Percentiles rank a stretch among this genome's conserved stretches.
These are phyloP conservation scores for Neodiprion fabricii DNA, from an alignment of 1,140 invertebrate species.

Conservation along the genomic window DNA sequence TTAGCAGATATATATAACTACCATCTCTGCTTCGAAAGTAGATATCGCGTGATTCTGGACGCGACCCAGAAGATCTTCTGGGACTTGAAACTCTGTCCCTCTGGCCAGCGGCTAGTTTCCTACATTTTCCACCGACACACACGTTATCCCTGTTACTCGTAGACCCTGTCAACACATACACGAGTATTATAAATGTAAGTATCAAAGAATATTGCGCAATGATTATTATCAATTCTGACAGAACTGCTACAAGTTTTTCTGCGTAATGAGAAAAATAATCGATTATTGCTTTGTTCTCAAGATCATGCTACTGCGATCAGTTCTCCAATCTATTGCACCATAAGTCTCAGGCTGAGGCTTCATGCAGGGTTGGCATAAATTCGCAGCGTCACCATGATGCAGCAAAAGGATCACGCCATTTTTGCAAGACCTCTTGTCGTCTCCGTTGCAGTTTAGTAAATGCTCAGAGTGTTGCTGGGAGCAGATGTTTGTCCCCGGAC, in stretches of 20 bases:
- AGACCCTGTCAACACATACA: too few species aligned
- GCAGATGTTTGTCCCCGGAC: background rate
- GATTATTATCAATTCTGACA: too few species aligned
- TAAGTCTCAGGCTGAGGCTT: background rate
- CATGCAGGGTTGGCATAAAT: constrained; percentile 11
- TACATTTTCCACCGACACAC: background rate
- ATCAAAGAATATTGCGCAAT: too few species aligned
- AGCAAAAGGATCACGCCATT: constrained; percentile 37
- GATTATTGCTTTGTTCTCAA: too few species aligned
- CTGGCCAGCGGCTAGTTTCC: background rate
- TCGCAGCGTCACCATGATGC: constrained; percentile 32
- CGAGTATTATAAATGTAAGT: too few species aligned
- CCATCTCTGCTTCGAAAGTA: background rate
- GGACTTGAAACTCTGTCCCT: background rate
- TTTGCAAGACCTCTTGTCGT: constrained; percentile 22
- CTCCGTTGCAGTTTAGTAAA: background rate
- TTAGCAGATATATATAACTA: background rate
- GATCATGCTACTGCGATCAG: too few species aligned
- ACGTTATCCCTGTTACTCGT: background rate
- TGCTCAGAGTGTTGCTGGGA: background rate
- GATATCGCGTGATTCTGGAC: background rate
- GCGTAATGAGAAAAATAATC: too few species aligned
- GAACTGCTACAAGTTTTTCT: too few species aligned
- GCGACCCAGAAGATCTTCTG: background rate
- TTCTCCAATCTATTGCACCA: background rate